phyloP scores from a whole-genome alignment of 2,888 invertebrate species.

The Ditylenchus weischeri region DNA sequence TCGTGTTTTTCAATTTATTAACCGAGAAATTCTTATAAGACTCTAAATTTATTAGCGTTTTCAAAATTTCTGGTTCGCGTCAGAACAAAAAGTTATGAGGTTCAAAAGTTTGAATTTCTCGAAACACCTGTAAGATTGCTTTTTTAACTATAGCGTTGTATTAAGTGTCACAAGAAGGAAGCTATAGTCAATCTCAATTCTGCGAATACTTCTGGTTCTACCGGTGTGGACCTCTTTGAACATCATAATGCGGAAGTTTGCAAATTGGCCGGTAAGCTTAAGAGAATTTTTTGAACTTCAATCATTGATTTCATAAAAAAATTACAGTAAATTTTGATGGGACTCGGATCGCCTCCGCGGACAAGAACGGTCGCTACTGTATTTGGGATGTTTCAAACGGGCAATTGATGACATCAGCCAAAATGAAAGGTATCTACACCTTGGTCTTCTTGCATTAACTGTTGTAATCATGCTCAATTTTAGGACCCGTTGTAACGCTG shows the following conservation, averaged over 20 bases:
- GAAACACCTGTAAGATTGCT: too few species aligned
- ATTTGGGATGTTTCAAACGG: slow-evolving; percentile 51
- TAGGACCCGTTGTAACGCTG: slow-evolving; percentile 18
- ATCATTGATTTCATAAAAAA: slow-evolving; percentile 9
- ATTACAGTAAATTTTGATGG: slow-evolving; percentile 42
- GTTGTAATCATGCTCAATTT: not conserved
- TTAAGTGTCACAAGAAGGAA: too few species aligned
- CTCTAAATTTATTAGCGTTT: too few species aligned
- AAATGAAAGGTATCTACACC: slow-evolving; percentile 22
- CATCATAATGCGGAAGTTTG: not conserved
- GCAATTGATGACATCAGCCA: slow-evolving; percentile 42
- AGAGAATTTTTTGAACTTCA: not conserved
- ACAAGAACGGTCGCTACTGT: slow-evolving; percentile 41
- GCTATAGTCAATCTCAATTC: not conserved
- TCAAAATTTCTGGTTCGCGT: too few species aligned
- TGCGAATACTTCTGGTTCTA: not conserved
- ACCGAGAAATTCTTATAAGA: too few species aligned
- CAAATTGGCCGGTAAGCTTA: not conserved
- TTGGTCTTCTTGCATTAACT: not conserved
- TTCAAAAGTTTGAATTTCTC: too few species aligned
- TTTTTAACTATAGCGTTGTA: too few species aligned
- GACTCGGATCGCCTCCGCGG: slow-evolving; percentile 46
- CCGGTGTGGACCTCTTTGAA: not conserved
- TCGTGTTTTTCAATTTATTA: too few species aligned
- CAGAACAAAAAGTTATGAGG: too few species aligned